Base-by-base conservation (phyloP, 92 coral and sea anemone genomes). In the Phenganax subtilis region DNA sequence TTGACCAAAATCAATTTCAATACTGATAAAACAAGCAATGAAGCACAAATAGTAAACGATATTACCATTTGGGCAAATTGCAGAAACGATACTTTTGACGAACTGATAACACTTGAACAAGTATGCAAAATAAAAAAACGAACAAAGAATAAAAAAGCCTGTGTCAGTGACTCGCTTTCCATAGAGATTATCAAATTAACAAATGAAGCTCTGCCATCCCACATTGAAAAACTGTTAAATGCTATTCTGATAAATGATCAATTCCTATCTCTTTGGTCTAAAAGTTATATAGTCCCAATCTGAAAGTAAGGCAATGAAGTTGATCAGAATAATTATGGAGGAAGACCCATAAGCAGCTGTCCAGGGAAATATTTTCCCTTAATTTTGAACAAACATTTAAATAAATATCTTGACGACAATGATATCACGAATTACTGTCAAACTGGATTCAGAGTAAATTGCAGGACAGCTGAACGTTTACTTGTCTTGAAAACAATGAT, bases 251-350 rank as follows among this genome's bases (percentile, higher is more conserved):
- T 75, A 6, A 54, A 68, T 10, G 87, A 83, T 9, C 31, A 53
- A 9, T 84, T 84, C 55, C 87, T 83, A 9, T 72, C 82, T 16
- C 20, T 27, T 3, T 77, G 87, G 87, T 66, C 74, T 64, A 51
- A 84, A 60, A 17, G 78, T 67, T 64, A 17, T 64, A 64, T 1
- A 37, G 47, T 64, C 12, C 47, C 70, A 6, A n/a, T 80, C 12
- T 68, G 20, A 25, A 68, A 82, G 29, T 58, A 71, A 10, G 85
- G 80, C 17, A 66, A 55, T 28, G n/a, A 65, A 1, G 29, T 54
- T 7, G 85, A 56, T 29, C 85, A 70, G 6, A 57, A 57, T 6
- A 82, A 82, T 47, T 82, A 82, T 57, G 25, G 3, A 37, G 47
- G 47, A 37, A 37, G 47, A 37, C 5, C 3, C 47, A 37, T 37